Base-by-base conservation (phyloP, 2,113 vertebrate genomes). In the Amblyopsis rosae region DNA sequence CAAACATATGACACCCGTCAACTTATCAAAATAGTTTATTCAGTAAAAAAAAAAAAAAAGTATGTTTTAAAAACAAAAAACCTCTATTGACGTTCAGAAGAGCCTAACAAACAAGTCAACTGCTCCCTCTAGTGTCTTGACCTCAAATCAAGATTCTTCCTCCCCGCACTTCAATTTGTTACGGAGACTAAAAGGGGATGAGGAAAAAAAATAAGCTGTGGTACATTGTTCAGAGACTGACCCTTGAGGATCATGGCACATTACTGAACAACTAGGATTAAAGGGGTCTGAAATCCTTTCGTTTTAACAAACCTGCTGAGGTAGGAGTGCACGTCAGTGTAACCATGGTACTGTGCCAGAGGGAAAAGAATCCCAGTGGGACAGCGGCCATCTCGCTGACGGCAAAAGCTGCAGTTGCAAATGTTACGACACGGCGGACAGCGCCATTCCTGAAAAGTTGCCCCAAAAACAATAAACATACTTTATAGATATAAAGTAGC, bases 351-450 rank as follows among this genome's bases (percentile, higher is more conserved):
- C 58, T 92, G 90, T 12, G 93, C 92, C 71, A 93, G 70, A 0
- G 91, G 93, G 46, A 92, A 88, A 45, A 94, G 82, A 46, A 93
- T 93, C 45, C 93, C 93, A 0, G 93, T 94, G 1, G 92, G 92
- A 62, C 90, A 92, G 46, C 87, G 88, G 2, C 93, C 93, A 0
- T 94, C 91, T 3, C 91, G 85, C 69, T 87, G 87, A 0, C 93
- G 91, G 65, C 93, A 94, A 76, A 93, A 92, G 73, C 93, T 93
- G 73, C 93, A 94, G 86, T 94, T 93, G 70, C 93, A 94, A 70
- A 94, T 94, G 0, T 87, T 89, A 62, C 93, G 85, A 65, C 93
- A 94, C 3, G 92, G 89, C 8, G 93, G 93, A 11, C 93, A 94
- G 26, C 17, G 76, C 93, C 93, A 94, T 12, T 80, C 75, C 93